Percentiles rank a stretch among this genome's conserved stretches.
Evolutionary conservation across 64 coral and sea anemone genomes (phyloP).

Genomic region (Astreopora myriophthalma): DNA sequence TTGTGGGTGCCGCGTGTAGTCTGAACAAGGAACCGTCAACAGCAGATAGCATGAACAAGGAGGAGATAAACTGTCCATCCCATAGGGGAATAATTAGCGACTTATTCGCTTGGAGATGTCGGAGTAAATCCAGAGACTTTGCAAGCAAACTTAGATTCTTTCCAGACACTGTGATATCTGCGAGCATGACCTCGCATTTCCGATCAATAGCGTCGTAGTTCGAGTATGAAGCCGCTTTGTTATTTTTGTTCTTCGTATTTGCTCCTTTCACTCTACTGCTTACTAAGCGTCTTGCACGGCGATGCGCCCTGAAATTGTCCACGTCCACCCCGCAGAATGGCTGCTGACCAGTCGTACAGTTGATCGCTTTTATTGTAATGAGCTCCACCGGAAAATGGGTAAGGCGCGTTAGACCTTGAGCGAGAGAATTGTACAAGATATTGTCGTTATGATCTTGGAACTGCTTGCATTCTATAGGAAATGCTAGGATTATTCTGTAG

Average conservation of each 20-base stretch:
- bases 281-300: slow-evolving; percentile 44
- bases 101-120: slow-evolving; percentile 29
- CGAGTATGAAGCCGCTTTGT: neutral
- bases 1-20: slow-evolving; percentile 24
- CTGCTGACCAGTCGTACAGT: slow-evolving; percentile 16
- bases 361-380: neutral
- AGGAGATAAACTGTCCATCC: slow-evolving; percentile 40
- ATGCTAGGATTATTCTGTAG: neutral
- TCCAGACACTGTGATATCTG: slow-evolving; percentile 6
- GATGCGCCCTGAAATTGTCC: neutral
- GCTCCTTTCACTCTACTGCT: slow-evolving; percentile 28
- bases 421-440: neutral
- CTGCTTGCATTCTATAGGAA: neutral
- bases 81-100: slow-evolving; percentile 38
- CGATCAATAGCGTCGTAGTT: neutral
- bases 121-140: slow-evolving; percentile 17
- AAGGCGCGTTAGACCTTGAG: neutral
- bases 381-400: neutral
- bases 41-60: slow-evolving; percentile 33
- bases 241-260: slow-evolving; percentile 15
- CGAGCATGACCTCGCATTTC: slow-evolving; percentile 31
- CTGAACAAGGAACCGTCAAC: slow-evolving; percentile 18
- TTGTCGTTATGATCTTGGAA: neutral
- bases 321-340: slow-evolving; percentile 81
- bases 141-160: neutral